These are phyloP conservation scores for Saturnia japonica DNA, from an alignment of 2,888 invertebrate genomes.

Conservation along the genomic window DNA sequence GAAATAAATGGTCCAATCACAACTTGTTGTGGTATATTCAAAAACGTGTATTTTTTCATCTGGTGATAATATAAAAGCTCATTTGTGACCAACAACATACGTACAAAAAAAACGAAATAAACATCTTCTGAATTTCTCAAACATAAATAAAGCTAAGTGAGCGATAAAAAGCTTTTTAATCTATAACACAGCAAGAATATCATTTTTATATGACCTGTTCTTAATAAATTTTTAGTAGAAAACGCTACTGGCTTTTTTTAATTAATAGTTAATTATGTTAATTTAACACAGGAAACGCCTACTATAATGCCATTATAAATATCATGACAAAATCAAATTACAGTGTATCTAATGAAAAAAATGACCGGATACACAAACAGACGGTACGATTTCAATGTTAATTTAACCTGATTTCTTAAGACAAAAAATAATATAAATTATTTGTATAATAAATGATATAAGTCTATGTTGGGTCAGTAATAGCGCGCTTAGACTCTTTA, in stretches of 20 bases:
- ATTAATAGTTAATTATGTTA: slow-evolving; percentile 30
- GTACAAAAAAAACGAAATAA: slow-evolving; percentile 11
- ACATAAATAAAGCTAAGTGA: slow-evolving; percentile 11
- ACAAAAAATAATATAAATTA: not conserved
- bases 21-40: not conserved
- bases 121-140: not conserved
- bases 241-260: slow-evolving; percentile 24
- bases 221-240: slow-evolving; percentile 23
- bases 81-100: not conserved
- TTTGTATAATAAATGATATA: no score
- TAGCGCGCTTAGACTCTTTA: no score
- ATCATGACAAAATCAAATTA: slow-evolving; percentile 11
- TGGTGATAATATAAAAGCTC: not conserved
- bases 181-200: slow-evolving; percentile 3
- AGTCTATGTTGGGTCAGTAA: no score
- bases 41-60: not conserved
- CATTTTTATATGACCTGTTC: slow-evolving; percentile 9
- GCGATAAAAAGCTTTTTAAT: slow-evolving; percentile 7
- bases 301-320: slow-evolving; percentile 12
- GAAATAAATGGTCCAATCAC: not conserved
- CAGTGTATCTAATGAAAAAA: not conserved
- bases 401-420: not conserved
- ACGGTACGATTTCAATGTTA: slow-evolving; percentile 9
- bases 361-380: slow-evolving; percentile 10
- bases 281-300: slow-evolving; percentile 23